Conservation (phyloP, 2,888 invertebrate genomes). For the Aleiodes leptofemur region DNA sequence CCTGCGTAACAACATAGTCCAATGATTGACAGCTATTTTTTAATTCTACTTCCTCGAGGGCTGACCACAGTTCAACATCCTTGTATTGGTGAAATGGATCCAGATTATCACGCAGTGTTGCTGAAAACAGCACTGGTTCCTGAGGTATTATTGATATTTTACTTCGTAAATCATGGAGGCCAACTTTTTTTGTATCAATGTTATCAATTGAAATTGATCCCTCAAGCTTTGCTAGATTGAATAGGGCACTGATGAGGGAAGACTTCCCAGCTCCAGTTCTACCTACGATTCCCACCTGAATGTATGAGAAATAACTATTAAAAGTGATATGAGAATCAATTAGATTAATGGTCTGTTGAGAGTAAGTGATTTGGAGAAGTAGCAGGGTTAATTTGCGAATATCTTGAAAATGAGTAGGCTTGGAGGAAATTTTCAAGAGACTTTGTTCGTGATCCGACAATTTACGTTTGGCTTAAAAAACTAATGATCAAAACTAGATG, state of each 20-base stretch:
- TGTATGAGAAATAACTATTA: background rate
- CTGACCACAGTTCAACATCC: slow-evolving; percentile 87
- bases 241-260: slow-evolving; percentile 88
- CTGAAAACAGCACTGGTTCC: slow-evolving; percentile 91
- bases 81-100: slow-evolving; percentile 87
- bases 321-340: too few relatives aligned
- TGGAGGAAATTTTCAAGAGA: too few relatives aligned
- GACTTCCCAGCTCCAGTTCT: slow-evolving; percentile 94
- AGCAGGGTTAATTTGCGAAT: background rate
- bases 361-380: too few relatives aligned
- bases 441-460: too few relatives aligned
- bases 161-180: slow-evolving; percentile 85
- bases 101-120: slow-evolving; percentile 88
- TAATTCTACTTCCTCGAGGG: slow-evolving; percentile 86
- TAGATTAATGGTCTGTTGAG: too few relatives aligned
- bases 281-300: slow-evolving; percentile 88
- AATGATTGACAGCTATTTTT: slow-evolving; percentile 83
- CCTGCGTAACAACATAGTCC: slow-evolving; percentile 82
- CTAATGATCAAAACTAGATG: too few relatives aligned
- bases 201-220: slow-evolving; percentile 88
- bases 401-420: background rate
- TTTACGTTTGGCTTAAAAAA: too few relatives aligned
- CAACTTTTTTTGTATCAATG: slow-evolving; percentile 83
- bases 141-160: slow-evolving; percentile 95
- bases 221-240: slow-evolving; percentile 87